A percentile compares a stretch with the other conserved stretches of the same genome.
These are phyloP conservation scores for Leptinotarsa peninsularis DNA, from an alignment of 2,888 invertebrate genomes.

Conservation along the genomic window DNA sequence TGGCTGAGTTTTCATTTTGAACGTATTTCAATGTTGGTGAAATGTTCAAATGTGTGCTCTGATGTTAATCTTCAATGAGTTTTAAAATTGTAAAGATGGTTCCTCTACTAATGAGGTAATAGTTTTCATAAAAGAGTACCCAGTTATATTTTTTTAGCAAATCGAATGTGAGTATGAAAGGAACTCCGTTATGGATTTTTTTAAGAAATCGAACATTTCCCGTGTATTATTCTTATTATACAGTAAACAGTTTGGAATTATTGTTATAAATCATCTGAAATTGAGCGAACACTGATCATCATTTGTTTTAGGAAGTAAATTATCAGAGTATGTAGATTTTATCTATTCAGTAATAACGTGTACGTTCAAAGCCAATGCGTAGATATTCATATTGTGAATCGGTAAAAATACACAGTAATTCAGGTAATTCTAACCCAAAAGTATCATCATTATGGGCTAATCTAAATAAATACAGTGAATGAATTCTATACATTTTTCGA, in stretches of 20 bases:
- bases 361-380: neutral
- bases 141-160: too few species aligned
- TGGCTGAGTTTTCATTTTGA: neutral
- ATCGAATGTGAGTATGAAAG: too few species aligned
- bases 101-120: too few species aligned
- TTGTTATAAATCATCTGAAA: neutral
- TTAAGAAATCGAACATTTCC: neutral
- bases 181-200: too few species aligned
- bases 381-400: neutral
- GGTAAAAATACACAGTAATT: neutral
- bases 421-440: neutral
- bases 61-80: neutral
- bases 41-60: neutral
- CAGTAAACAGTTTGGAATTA: neutral
- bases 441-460: neutral
- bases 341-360: neutral
- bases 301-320: neutral
- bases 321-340: neutral
- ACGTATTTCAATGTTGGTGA: neutral
- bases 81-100: neutral
- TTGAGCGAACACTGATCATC: neutral
- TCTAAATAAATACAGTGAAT: neutral
- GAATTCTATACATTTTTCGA: too few species aligned
- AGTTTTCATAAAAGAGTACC: too few species aligned
- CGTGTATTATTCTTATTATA: neutral